Base-by-base conservation (phyloP, 2,888 invertebrate genomes). In the Zele albiditarsus region DNA sequence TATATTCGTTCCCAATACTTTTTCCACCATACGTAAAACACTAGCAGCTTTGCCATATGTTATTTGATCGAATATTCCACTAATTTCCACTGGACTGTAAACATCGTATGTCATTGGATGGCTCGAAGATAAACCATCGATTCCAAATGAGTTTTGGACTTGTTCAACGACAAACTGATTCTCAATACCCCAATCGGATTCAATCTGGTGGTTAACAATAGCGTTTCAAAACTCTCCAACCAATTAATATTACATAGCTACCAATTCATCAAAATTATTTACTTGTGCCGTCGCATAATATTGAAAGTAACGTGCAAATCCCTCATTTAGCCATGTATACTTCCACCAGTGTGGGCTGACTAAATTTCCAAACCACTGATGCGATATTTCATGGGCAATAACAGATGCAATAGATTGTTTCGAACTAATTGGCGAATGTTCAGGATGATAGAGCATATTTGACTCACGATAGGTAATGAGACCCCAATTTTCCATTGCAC, bases 91-190 rank as follows among this genome's bases (percentile, higher is more conserved):
- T 0, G 93, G 93, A 8, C 91, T 92, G 10, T 91, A 91, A 0
- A 93, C 92, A 70, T 83, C 81, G 0, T 82, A 69, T 5, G 91
- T 92, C 80, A 95, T 87, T 0, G 95, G 91, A 68, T 93, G 92
- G 0, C 92, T 91, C 23, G 88, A 89, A 28, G 89, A 86, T 0
- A 91, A 88, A n/a, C 93, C 91, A 83, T 95, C 95, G 77, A 87
- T 86, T 0, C 89, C 88, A 73, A 95, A 90, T 5, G 93, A 92
- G 0, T 90, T 87, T 79, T 95, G 95, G 0, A 95, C 81, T 84
- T 94, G 93, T 74, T 94, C 93, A 0, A 91, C 90, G 0, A 95
- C 92, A 82, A 95, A 95, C 82, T 95, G 94, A 8, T 92, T 91
- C 28, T 91, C 91, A 74, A 95, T 85, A 49, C 93, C 92, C 93